Conservation (phyloP, 1,140 invertebrate species). For the Dinoponera quadriceps region DNA sequence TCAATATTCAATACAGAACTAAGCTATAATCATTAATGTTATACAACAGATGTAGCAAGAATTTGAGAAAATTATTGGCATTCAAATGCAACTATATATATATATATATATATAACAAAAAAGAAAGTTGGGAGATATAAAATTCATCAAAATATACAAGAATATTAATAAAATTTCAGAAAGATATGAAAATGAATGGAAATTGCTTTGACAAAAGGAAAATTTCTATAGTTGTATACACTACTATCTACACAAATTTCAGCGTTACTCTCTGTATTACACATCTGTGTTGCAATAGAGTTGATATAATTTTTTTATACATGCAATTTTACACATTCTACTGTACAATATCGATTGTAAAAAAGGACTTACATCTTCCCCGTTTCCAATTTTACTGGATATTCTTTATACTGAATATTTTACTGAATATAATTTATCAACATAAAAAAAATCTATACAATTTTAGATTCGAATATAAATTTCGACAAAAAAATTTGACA, state of each 20-base stretch:
- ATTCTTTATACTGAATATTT: too few relatives aligned
- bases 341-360: slow-evolving; percentile 52
- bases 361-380: slow-evolving; percentile 14
- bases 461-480: slow-evolving; percentile 24
- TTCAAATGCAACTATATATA: neutral
- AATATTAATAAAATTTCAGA: slow-evolving; percentile 17
- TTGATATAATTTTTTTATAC: slow-evolving; percentile 44
- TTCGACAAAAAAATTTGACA: slow-evolving; percentile 9
- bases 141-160: neutral
- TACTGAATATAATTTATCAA: slow-evolving; percentile 38
- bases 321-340: slow-evolving; percentile 48
- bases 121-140: slow-evolving; percentile 2
- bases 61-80: neutral
- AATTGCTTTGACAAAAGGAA: slow-evolving; percentile 38
- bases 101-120: neutral
- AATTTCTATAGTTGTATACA: slow-evolving; percentile 44
- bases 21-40: slow-evolving; percentile 2
- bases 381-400: slow-evolving; percentile 30
- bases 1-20: too few relatives aligned
- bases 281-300: slow-evolving; percentile 39
- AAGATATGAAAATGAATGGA: slow-evolving; percentile 22
- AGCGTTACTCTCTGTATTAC: slow-evolving; percentile 27
- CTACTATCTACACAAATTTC: slow-evolving; percentile 53
- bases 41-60: neutral
- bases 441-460: slow-evolving; percentile 36